Evolutionary conservation across 2,113 vertebrate species (phyloP).

Genomic region (Sinosuthora webbiana): DNA sequence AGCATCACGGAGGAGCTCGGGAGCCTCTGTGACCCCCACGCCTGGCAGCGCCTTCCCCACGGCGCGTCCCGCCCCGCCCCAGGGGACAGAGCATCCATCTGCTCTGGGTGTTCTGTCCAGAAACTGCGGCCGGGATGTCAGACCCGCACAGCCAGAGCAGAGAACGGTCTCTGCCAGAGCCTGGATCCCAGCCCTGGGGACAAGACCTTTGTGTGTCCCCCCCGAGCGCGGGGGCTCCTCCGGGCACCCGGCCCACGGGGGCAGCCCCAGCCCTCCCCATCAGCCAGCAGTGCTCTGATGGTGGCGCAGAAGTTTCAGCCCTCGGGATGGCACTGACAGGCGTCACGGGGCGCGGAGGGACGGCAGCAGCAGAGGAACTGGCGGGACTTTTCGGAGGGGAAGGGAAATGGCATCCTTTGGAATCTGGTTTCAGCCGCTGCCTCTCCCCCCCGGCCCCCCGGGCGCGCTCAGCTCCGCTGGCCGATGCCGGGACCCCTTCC

Average conservation of each 20-base stretch:
- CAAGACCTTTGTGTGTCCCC: background rate
- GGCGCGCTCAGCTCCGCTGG: background rate
- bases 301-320: background rate
- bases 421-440: background rate
- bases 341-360: fast-evolving
- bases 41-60: fast-evolving
- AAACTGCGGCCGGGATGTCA: background rate
- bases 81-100: background rate
- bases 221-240: background rate
- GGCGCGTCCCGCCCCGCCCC: fast-evolving
- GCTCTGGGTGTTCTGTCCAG: no score
- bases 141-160: background rate
- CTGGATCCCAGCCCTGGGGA: background rate
- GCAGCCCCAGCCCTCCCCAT: background rate
- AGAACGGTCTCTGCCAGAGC: fast-evolving
- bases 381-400: background rate
- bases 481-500: background rate
- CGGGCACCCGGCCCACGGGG: background rate
- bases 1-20: background rate
- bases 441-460: fast-evolving
- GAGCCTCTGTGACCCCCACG: background rate
- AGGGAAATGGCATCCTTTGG: background rate
- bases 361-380: background rate
- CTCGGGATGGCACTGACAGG: background rate
- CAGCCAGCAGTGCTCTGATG: background rate